phyloP scores from a whole-genome alignment of 2,113 vertebrate species.

The Dendrocopos noguchii region DNA sequence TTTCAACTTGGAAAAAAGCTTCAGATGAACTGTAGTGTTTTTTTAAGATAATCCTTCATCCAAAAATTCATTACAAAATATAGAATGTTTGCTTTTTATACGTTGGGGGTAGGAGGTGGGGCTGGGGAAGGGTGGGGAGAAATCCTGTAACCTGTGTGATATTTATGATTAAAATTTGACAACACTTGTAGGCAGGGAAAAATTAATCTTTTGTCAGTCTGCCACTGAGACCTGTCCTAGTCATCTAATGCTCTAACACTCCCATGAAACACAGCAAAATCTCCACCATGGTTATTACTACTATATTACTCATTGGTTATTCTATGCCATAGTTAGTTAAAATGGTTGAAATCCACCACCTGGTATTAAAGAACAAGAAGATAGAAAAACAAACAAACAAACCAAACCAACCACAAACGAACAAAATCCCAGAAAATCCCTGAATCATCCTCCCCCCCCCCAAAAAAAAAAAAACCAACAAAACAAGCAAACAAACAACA shows the following conservation, averaged over 20 bases:
- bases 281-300: slow-evolving; percentile 65
- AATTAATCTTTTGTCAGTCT: slow-evolving; percentile 36
- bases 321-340: slow-evolving; percentile 31
- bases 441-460: too few species aligned
- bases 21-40: background rate
- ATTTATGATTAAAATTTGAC: slow-evolving; percentile 65
- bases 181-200: slow-evolving; percentile 37
- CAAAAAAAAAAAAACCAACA: background rate
- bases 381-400: background rate
- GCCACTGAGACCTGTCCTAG: slow-evolving; percentile 47
- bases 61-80: background rate
- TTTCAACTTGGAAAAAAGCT: background rate
- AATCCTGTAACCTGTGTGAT: slow-evolving; percentile 21
- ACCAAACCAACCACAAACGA: background rate
- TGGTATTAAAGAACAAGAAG: slow-evolving; percentile 49
- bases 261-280: slow-evolving; percentile 70
- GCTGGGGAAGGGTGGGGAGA: background rate
- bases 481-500: background rate
- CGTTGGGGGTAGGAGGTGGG: background rate
- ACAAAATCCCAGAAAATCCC: background rate
- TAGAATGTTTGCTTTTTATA: background rate
- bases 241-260: slow-evolving; percentile 51
- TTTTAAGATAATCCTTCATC: background rate
- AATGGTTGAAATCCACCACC: slow-evolving; percentile 66
- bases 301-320: slow-evolving; percentile 66